Evolutionary conservation across 1,140 invertebrate species (phyloP), one percentile per base, ranked within the genome.

Genomic region (Leptopilina clavipes): DNA sequence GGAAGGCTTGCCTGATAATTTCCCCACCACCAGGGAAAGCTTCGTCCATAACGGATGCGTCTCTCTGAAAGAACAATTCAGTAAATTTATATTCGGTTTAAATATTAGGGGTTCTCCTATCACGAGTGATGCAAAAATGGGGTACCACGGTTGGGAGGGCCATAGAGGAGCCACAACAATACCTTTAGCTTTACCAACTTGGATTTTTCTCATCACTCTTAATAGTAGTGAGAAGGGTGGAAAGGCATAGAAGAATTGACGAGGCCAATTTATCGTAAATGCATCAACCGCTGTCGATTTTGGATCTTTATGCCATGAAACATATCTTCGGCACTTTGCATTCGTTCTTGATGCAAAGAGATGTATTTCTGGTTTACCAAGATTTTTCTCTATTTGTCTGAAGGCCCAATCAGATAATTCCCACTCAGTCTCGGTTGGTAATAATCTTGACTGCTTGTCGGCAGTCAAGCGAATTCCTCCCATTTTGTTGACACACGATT

Each of bases 141-240:
- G 83, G 73, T 83, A 87, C 84, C 85, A 85, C 1, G 83, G 81
- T 76, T 86, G 86, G 1, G 78, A 75, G 11, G 79, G 76, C 80
- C 85, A 87, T 14, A 88, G 85, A 86, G 84, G 86, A 75, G 80
- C 80, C 10, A 85, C 79, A 12, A 85, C 12, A 22, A 83, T 80
- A 0, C 83, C 82, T 45, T 31, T 52, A n/a, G 80, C 83, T 73
- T 80, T 75, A 37, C 85, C 85, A 52, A n/a, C 22, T 22, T 79
- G 80, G 43, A 85, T 84, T 79, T 85, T 85, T 22, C 74, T 72
- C 54, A 85, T 45, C n/a, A 59, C 73, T 77, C 79, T 78, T n/a
- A 78, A 56, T 25, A 84, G 79, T 48, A 83, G 3, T 56, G 12
- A 40, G 70, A 85, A 82, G 3, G 84, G 84, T 17, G 83, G 83